Evolutionary conservation across 2,888 invertebrate species (phyloP).

Genomic region (Cephalotes varians): DNA sequence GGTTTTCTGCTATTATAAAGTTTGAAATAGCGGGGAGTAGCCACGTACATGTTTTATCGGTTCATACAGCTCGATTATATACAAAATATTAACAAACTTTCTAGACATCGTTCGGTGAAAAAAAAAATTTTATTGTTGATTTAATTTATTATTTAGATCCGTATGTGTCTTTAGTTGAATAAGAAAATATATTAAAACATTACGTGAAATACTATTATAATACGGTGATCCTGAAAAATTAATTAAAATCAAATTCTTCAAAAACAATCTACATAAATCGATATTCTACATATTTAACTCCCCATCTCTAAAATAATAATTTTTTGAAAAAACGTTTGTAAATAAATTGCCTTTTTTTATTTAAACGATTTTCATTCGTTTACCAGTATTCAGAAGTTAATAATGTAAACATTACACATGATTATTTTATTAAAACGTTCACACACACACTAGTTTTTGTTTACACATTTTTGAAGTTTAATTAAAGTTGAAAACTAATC

Average conservation of each 20-base stretch:
- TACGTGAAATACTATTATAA: neutral
- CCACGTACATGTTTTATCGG: neutral
- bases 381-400: neutral
- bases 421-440: neutral
- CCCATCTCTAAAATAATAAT: neutral
- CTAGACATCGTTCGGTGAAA: neutral
- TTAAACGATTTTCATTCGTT: neutral
- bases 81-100: slow-evolving; percentile 1
- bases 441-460: neutral
- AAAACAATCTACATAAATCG: neutral
- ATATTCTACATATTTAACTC: slow-evolving; percentile 1
- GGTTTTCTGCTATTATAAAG: slow-evolving; percentile 2
- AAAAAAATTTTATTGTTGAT: neutral
- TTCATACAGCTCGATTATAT: neutral
- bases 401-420: neutral
- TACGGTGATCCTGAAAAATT: neutral
- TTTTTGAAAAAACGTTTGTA: neutral
- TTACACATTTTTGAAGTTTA: neutral
- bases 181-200: neutral
- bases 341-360: neutral
- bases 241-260: neutral
- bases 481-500: slow-evolving; percentile 3
- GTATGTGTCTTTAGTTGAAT: neutral
- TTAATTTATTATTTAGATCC: neutral
- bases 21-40: neutral